A percentile compares a stretch with the other conserved stretches of the same genome.
Conservation (phyloP, 2,113 vertebrate species). For the Mesoclemmys tuberculata region DNA sequence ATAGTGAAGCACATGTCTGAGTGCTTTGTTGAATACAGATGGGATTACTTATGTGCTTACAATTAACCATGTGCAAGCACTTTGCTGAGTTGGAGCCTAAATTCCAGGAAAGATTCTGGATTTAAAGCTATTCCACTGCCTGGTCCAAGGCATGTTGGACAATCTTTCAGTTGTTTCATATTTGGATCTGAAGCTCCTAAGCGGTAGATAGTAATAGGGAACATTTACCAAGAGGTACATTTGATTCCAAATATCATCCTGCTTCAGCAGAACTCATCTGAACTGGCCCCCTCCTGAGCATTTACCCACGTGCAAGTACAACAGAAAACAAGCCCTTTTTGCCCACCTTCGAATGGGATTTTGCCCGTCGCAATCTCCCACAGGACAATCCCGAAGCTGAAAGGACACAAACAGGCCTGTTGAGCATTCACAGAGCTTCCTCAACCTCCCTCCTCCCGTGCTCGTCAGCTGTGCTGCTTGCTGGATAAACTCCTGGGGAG, state of each 20-base stretch:
- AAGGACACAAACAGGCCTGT: constrained; percentile 57
- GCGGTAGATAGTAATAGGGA: neutral
- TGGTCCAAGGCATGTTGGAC: neutral
- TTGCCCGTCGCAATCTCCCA: constrained; percentile 87
- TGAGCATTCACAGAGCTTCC: neutral
- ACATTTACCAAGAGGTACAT: neutral
- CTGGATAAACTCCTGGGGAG: neutral
- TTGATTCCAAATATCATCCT: neutral
- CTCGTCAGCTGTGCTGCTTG: neutral
- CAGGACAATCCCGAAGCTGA: constrained; percentile 90
- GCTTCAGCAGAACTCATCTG: rapidly evolving
- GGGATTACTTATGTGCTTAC: neutral
- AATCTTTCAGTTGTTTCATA: neutral
- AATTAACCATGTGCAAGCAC: neutral
- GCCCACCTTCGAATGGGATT: constrained; percentile 85
- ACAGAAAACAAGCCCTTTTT: neutral
- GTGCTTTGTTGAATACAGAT: neutral
- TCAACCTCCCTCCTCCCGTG: neutral
- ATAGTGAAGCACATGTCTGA: neutral
- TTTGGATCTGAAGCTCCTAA: rapidly evolving
- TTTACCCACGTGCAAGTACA: rapidly evolving
- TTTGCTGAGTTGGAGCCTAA: neutral
- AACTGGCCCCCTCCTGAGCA: rapidly evolving
- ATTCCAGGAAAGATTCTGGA: neutral
- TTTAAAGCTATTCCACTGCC: neutral